Evolutionary conservation across 2,888 invertebrate genomes (phyloP).

Genomic region (Notodromas monacha): DNA sequence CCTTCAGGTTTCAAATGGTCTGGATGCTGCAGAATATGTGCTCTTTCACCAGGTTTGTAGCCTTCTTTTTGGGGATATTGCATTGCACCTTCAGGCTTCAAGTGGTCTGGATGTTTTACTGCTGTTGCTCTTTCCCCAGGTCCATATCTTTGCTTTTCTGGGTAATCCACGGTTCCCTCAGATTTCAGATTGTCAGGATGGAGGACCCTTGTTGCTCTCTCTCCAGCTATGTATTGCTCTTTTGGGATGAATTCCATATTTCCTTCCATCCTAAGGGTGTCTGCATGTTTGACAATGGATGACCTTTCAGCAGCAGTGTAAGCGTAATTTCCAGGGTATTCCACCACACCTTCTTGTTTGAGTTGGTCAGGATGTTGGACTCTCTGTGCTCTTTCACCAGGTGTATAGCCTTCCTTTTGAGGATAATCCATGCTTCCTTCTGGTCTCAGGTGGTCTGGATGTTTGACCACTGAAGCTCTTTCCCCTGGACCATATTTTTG

Average conservation of each 20-base stretch:
- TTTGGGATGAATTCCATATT: conserved; percentile 7
- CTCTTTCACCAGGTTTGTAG: conserved; percentile 16
- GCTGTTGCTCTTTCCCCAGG: too few relatives aligned
- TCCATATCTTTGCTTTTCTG: too few relatives aligned
- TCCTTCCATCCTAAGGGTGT: conserved; percentile 9
- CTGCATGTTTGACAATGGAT: conserved; percentile 5
- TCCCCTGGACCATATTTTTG: conserved; percentile 12
- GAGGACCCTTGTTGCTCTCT: conserved; percentile 5
- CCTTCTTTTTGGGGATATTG: too few relatives aligned
- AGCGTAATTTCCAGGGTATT: too few relatives aligned
- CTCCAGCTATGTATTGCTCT: conserved; percentile 8
- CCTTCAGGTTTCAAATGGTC: conserved; percentile 10
- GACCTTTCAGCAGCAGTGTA: too few relatives aligned
- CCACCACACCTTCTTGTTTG: conserved; percentile 10
- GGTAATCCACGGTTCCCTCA: conserved; percentile 9
- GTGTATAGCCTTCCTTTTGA: conserved; percentile 11
- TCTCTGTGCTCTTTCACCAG: conserved; percentile 7
- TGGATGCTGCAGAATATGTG: conserved; percentile 7
- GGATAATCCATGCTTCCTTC: conserved; percentile 15
- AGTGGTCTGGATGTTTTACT: too few relatives aligned
- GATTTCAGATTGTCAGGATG: conserved; percentile 13
- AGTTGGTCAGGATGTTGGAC: conserved; percentile 7
- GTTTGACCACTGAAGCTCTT: conserved; percentile 15
- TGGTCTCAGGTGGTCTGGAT: conserved; percentile 17
- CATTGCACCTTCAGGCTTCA: too few relatives aligned